Conservation (phyloP, 1,140 invertebrate species). For the Drosophila oshimai region DNA sequence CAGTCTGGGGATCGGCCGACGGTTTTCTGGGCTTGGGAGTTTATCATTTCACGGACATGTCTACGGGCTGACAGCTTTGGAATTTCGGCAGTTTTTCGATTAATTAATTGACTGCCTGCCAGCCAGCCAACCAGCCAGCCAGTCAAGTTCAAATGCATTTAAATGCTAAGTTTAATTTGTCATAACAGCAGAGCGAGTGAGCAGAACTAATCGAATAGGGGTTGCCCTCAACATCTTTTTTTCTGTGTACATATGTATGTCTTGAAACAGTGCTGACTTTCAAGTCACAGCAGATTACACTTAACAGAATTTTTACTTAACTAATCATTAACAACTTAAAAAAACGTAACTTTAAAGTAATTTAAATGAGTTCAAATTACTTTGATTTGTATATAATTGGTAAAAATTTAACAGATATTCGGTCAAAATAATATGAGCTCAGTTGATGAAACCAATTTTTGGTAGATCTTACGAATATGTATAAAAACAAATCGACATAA, state of each 20-base stretch:
- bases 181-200: background rate
- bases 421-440: no score
- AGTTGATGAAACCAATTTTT: no score
- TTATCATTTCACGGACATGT: slow-evolving; percentile 69
- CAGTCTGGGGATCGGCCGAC: slow-evolving; percentile 41
- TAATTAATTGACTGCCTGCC: slow-evolving; percentile 48
- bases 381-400: no score
- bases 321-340: no score
- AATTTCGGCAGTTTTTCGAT: slow-evolving; percentile 59
- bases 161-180: slow-evolving; percentile 17
- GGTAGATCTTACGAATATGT: no score
- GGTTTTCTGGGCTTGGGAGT: slow-evolving; percentile 37
- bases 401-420: no score
- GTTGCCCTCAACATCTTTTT: background rate
- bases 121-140: slow-evolving; percentile 1
- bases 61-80: slow-evolving; percentile 61
- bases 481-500: no score
- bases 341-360: no score
- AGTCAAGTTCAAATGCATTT: slow-evolving; percentile 34
- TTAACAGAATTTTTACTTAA: no score
- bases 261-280: background rate
- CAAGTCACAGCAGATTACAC: no score
- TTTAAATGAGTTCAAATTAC: no score
- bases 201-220: background rate
- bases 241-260: background rate